Base-by-base conservation (phyloP, 2,888 invertebrate species). In the Platycheirus rosarum region DNA sequence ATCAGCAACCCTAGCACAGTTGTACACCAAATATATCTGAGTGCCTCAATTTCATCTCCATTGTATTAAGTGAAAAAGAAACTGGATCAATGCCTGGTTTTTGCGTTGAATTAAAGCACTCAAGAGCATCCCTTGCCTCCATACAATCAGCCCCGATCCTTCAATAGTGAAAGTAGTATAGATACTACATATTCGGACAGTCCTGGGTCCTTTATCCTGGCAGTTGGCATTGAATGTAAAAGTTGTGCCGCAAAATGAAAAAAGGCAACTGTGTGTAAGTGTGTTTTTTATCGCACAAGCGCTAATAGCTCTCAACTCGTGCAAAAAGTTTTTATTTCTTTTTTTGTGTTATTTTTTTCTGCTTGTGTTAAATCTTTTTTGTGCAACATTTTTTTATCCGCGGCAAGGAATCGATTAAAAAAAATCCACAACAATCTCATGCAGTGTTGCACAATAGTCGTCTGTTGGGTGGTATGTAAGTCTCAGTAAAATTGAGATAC, bases 221-320 rank as follows among this genome's bases (percentile, higher is more conserved):
- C 42, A 5, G 13, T 18, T 44, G 66, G 66, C 66, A 53, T 51
- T 53, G 66, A 68, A 68, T 68, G 66, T 4, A 68, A 68, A 68
- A 44, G 7, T 53, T 68, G 51, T 23, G 18, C 53, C 44, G 42
- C 53, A 53, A 53, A 53, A 68, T 44, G 42, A 66, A 68, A 68
- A 68, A 20, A 26, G 66, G 53, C 66, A 42, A 66, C 66, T 53
- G 18, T 68, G 0, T 60, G n/a, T 16, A 35, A 53, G 26, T 37
- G 23, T 42, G 29, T 29, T 44, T 29, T 40, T 57, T 42, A 60
- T 60, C 60, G 60, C 37, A 40, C 49, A 49, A 51, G 51, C 49
- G 51, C 42, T 66, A 66, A 66, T 66, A 66, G 65, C 65, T 66
- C 65, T 51, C 65, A 66, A 66, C 51, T 66, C 35, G 40, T 16